Conservation (phyloP, 2,888 invertebrate genomes). For the Mellilla xanthometata region DNA sequence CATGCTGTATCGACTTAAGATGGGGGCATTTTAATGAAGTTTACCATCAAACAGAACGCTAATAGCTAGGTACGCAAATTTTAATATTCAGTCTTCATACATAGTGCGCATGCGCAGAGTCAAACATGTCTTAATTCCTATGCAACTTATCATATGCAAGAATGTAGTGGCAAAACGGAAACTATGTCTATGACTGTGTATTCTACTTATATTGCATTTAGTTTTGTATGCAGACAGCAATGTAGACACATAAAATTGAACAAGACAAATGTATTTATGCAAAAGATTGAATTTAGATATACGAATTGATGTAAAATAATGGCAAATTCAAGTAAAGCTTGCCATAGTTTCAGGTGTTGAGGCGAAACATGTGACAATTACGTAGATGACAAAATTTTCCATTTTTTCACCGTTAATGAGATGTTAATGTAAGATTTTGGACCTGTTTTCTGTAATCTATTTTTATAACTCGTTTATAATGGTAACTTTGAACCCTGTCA, state of each 20-base stretch:
- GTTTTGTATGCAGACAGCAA: conserved; percentile 16
- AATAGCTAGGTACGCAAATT: conserved; percentile 3
- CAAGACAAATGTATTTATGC: conserved; percentile 5
- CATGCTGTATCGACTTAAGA: conserved; percentile 1
- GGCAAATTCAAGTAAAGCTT: background rate
- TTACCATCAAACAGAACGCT: conserved; percentile 7
- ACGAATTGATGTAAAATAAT: background rate
- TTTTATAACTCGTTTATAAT: background rate
- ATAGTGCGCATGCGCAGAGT: conserved; percentile 3
- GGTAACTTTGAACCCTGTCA: conserved; percentile 7
- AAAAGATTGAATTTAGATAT: background rate
- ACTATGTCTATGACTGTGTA: conserved; percentile 5
- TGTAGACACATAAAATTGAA: conserved; percentile 8
- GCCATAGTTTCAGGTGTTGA: background rate
- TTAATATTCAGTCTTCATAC: conserved; percentile 13
- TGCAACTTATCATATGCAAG: conserved; percentile 1
- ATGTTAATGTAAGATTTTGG: background rate
- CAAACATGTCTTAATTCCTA: background rate
- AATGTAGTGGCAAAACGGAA: conserved; percentile 5
- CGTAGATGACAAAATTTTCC: background rate
- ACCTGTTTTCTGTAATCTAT: background rate
- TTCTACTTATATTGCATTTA: conserved; percentile 7
- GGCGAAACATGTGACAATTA: background rate
- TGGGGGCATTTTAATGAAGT: conserved; percentile 8
- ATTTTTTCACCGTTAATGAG: background rate